Percentiles rank a stretch among this genome's conserved stretches.
phyloP scores from a whole-genome alignment of 1,140 invertebrate species.

The Sinella curviseta region DNA sequence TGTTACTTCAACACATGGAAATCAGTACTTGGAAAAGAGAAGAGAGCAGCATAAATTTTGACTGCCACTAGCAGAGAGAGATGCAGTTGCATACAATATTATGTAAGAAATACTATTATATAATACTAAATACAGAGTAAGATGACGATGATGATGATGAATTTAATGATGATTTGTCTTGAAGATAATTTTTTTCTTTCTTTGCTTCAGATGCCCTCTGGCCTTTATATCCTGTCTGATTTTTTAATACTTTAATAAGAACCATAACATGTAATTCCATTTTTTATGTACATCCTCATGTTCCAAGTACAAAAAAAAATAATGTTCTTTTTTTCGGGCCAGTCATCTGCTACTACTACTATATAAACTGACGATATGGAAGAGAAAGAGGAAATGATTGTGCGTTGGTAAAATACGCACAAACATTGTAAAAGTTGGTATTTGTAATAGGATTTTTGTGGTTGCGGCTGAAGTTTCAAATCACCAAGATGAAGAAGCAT shows the following conservation, averaged over 20 bases:
- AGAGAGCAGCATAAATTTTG: too few relatives aligned
- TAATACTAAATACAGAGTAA: too few relatives aligned
- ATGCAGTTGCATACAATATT: too few relatives aligned
- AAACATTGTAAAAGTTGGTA: not conserved
- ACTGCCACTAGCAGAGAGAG: too few relatives aligned
- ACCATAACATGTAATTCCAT: not conserved
- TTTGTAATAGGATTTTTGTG: conserved; percentile 1
- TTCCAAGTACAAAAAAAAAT: too few relatives aligned
- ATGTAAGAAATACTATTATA: too few relatives aligned
- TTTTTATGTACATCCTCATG: too few relatives aligned
- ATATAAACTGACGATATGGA: too few relatives aligned
- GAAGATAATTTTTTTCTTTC: not conserved
- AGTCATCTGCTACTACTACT: too few relatives aligned
- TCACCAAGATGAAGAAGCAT: not conserved
- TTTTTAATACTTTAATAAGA: not conserved
- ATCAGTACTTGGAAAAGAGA: too few relatives aligned
- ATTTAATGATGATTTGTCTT: not conserved
- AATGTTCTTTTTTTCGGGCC: too few relatives aligned
- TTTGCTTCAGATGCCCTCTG: not conserved
- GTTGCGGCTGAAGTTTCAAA: not conserved
- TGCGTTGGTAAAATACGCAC: not conserved
- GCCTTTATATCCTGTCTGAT: not conserved
- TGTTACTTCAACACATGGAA: too few relatives aligned
- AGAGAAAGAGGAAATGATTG: not conserved
- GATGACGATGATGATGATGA: not conserved